Percentiles rank a stretch among this genome's conserved stretches.
phyloP scores from a whole-genome alignment of 2,113 vertebrate genomes.

The Labeo catla region DNA sequence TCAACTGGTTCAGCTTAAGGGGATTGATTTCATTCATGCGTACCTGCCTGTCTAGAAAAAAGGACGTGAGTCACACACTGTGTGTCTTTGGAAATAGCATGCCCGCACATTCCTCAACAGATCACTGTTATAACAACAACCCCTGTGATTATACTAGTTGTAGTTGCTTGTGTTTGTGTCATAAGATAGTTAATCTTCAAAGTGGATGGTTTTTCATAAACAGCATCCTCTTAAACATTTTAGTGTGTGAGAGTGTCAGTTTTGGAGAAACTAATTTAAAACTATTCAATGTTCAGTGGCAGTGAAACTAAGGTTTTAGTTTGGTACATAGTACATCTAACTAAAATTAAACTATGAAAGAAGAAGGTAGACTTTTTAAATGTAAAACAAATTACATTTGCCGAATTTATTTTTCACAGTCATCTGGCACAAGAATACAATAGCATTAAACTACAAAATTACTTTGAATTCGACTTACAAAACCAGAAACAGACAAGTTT shows the following conservation, averaged over 20 bases:
- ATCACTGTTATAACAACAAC: background rate
- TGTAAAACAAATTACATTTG: too few species aligned
- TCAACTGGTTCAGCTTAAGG: slow-evolving; percentile 13
- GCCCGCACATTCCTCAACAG: background rate
- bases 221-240: background rate
- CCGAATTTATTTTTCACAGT: background rate
- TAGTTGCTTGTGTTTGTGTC: background rate
- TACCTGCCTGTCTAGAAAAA: slow-evolving; percentile 17
- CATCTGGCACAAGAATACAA: background rate
- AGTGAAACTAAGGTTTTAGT: background rate
- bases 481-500: too few species aligned
- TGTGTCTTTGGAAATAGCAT: background rate
- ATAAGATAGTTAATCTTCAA: background rate
- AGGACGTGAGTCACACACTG: slow-evolving; percentile 19
- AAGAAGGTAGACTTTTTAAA: too few species aligned
- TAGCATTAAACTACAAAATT: background rate
- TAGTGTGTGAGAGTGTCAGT: background rate
- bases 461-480: background rate
- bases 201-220: background rate
- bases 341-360: too few species aligned
- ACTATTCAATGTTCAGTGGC: background rate
- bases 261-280: background rate
- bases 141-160: background rate
- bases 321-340: background rate
- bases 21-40: background rate